Evolutionary conservation across 1,140 invertebrate genomes (phyloP).

Genomic region (Probaryconus sp.): DNA sequence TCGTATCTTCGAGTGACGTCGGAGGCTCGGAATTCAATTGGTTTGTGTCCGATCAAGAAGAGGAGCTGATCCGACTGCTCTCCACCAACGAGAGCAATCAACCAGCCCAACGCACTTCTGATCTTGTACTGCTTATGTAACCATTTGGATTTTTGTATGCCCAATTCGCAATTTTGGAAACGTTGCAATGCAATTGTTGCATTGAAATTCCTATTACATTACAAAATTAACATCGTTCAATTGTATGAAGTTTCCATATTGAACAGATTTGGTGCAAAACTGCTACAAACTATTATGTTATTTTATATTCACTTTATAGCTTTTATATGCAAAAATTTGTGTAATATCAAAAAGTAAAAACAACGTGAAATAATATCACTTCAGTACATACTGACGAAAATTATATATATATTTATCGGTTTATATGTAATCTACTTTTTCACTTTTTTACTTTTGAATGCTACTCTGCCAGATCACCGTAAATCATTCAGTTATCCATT

Average conservation of each 20-base stretch:
- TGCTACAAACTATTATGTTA: no score
- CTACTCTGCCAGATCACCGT: slow-evolving; percentile 53
- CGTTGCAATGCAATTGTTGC: no score
- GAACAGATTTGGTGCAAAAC: no score
- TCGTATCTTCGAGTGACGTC: slow-evolving; percentile 72
- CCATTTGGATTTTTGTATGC: slow-evolving; percentile 19
- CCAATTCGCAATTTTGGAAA: neutral
- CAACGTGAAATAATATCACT: no score
- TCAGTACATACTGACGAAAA: no score
- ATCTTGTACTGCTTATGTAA: slow-evolving; percentile 76
- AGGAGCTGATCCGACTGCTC: slow-evolving; percentile 86
- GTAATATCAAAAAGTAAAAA: no score
- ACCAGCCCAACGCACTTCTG: slow-evolving; percentile 71
- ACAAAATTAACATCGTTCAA: no score
- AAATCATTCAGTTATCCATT: slow-evolving; percentile 28
- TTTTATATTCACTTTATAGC: no score
- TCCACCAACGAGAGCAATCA: slow-evolving; percentile 73
- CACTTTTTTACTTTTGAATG: slow-evolving; percentile 42
- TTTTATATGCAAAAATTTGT: no score
- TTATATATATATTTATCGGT: neutral
- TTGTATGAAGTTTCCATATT: no score
- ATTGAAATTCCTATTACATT: no score
- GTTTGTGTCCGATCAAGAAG: slow-evolving; percentile 89
- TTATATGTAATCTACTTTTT: slow-evolving; percentile 17
- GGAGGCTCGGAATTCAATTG: slow-evolving; percentile 85